These are phyloP conservation scores for Clivina fossor DNA, from an alignment of 2,888 invertebrate genomes.

Conservation along the genomic window DNA sequence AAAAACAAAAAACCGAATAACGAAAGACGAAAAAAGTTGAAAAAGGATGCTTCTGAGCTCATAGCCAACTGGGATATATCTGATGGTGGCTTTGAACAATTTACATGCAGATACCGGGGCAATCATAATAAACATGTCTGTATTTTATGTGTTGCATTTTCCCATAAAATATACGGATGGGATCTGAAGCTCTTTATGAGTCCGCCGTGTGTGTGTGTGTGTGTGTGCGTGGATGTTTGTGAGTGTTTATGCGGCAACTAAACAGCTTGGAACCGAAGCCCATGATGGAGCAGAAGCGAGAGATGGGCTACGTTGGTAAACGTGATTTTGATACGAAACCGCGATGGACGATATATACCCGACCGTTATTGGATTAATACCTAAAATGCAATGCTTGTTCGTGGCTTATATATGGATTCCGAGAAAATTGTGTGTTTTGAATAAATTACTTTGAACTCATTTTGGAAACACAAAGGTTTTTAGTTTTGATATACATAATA, in stretches of 20 bases:
- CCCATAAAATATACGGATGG: conserved; percentile 32
- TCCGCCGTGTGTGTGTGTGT: conserved; percentile 3
- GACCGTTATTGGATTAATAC: too few species aligned
- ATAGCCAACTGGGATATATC: too few species aligned
- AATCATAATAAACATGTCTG: conserved; percentile 35
- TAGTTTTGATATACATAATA: too few species aligned
- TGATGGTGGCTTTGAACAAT: conserved; percentile 10
- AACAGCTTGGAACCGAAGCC: neutral
- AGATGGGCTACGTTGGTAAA: neutral
- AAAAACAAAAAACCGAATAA: neutral
- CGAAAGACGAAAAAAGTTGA: neutral
- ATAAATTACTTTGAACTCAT: too few species aligned
- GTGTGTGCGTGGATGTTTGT: too few species aligned
- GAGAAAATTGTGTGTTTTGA: too few species aligned
- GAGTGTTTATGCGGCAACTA: neutral
- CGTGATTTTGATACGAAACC: conserved; percentile 1
- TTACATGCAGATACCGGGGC: conserved; percentile 33
- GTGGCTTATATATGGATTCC: too few species aligned
- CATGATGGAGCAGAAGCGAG: neutral
- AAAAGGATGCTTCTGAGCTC: neutral
- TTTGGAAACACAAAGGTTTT: too few species aligned
- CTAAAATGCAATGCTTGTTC: too few species aligned
- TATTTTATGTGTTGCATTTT: conserved; percentile 35
- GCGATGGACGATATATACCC: conserved; percentile 1
- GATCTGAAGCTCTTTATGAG: conserved; percentile 10